Base-by-base conservation (phyloP, 1,140 invertebrate genomes). In the Belonocnema kinseyi region DNA sequence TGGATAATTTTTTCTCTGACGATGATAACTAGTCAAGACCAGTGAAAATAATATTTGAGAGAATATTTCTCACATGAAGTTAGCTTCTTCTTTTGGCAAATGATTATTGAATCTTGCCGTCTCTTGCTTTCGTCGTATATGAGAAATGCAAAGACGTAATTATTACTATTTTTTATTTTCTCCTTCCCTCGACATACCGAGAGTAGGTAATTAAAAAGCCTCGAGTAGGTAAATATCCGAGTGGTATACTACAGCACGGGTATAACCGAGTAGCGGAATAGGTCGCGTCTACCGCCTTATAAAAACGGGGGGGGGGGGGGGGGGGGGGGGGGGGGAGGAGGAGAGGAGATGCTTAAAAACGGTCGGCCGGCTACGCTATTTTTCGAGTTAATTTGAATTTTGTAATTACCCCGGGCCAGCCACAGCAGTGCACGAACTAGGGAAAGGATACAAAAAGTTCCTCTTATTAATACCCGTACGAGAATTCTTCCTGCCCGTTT, bases 331-430 rank as follows among this genome's bases (percentile, higher is more conserved):
- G 17, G 73, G 75, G 77, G 75, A 75, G 77, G 75, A 75, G 75
- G 76, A 77, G 79, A 85, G 85, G 84, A 87, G 88, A 90, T 88
- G 87, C 90, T 91, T 90, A 86, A 88, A 88, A 89, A 86, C 83
- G 83, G 79, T 85, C 85, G 83, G 83, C 82, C 85, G 85, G 83
- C 88, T 89, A 82, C 87, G 86, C 86, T 87, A 88, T 89, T 91
- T 90, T 90, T 91, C 88, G 87, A 90, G 89, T 91, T 92, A 92
- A 92, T 92, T 92, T 91, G 90, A 92, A 92, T 91, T 91, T 91
- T 86, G 89, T 91, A 92, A 91, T 92, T 92, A 91, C 90, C 89
- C 88, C 84, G 76, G 83, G 84, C 83, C 82, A 83, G 83, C 85
- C 85, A 87, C 84, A 86, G 82, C 71, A 71, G 58, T 75, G 74